Percentiles rank a stretch among this genome's conserved stretches.
These are phyloP conservation scores for Pandion haliaetus DNA, from an alignment of 2,113 vertebrate species.

Conservation along the genomic window DNA sequence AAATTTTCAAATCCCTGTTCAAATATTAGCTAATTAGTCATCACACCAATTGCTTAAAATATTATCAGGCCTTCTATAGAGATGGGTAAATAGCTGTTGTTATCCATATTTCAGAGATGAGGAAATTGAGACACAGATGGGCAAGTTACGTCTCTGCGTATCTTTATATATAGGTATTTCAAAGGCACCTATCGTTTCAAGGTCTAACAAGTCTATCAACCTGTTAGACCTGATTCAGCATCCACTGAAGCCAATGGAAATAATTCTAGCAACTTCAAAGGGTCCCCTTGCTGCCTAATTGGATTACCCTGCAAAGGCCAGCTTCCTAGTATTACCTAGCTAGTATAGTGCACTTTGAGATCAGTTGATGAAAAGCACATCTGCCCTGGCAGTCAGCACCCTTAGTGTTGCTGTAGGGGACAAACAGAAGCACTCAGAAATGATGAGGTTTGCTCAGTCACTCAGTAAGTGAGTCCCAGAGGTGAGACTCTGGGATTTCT, in stretches of 20 bases:
- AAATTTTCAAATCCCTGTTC: conserved; percentile 32
- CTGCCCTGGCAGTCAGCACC: not conserved
- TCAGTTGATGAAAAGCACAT: not conserved
- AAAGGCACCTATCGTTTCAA: not conserved
- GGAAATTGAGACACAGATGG: not conserved
- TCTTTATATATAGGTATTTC: conserved; percentile 5
- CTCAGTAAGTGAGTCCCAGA: not conserved
- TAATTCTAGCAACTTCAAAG: not conserved
- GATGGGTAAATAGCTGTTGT: conserved; percentile 36
- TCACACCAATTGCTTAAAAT: conserved; percentile 39
- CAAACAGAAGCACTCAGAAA: not conserved
- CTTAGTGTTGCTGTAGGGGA: not conserved
- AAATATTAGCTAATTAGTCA: conserved; percentile 63
- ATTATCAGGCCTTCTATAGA: conserved; percentile 3
- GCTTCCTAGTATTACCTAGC: not conserved
- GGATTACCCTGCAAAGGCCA: not conserved
- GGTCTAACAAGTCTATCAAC: not conserved
- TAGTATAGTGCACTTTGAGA: not conserved
- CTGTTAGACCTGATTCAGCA: not conserved
- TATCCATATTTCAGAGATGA: not conserved
- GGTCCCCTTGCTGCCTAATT: not conserved
- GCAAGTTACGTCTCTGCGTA: not conserved
- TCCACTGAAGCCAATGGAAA: not conserved
- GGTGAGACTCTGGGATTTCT: not conserved
- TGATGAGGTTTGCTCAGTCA: not conserved